These are phyloP conservation scores for Dasypus novemcinctus DNA, from an alignment of 2,113 vertebrate genomes.

Conservation along the genomic window DNA sequence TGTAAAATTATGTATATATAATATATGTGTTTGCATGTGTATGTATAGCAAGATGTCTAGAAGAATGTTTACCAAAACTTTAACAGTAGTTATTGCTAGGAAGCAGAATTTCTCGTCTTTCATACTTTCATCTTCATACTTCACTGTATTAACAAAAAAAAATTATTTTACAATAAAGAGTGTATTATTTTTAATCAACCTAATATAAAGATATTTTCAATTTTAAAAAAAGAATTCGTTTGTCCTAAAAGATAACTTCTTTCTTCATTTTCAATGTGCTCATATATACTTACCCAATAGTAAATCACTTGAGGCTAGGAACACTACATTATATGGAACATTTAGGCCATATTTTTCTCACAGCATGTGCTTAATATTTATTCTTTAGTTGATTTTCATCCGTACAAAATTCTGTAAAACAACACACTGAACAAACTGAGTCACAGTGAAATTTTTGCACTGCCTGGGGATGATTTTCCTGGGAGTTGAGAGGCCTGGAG, in stretches of 20 bases:
- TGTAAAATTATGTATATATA: conserved; percentile 46
- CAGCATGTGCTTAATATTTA: conserved; percentile 36
- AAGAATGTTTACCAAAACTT: conserved; percentile 50
- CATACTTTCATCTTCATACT: conserved; percentile 7
- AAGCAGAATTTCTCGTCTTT: conserved; percentile 40
- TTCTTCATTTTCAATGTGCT: background rate
- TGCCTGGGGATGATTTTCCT: background rate
- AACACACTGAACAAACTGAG: conserved; percentile 12
- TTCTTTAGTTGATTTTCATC: conserved; percentile 47
- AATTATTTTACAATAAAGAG: background rate
- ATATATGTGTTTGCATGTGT: conserved; percentile 3
- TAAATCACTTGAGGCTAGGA: background rate
- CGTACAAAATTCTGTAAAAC: conserved; percentile 31
- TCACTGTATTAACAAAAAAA: conserved; percentile 1
- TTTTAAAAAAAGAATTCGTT: background rate
- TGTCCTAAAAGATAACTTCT: conserved; percentile 10
- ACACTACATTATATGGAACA: background rate
- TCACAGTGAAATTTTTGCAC: conserved; percentile 15
- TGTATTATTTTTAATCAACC: background rate
- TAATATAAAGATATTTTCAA: conserved; percentile 23
- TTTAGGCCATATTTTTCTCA: conserved; percentile 38
- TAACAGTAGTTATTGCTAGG: conserved; percentile 33
- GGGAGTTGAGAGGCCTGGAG: background rate
- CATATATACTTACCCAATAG: background rate
- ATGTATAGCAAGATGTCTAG: conserved; percentile 38